Conservation (phyloP, 2,888 invertebrate species). For the Leptopilina syphax region DNA sequence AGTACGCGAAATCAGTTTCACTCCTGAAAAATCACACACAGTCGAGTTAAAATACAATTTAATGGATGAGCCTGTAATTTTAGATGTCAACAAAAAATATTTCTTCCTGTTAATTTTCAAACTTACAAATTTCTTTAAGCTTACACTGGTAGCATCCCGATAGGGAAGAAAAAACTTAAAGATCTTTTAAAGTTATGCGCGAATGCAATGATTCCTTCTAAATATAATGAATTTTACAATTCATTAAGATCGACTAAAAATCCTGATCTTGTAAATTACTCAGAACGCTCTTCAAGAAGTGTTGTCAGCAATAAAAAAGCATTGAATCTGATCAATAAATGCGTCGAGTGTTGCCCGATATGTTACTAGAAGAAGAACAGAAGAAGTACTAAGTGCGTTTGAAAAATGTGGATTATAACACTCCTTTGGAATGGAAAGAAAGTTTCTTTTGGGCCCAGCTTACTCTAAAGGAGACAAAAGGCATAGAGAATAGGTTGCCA, state of each 20-base stretch:
- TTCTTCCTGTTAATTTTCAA: not conserved
- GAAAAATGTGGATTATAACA: no score
- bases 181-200: not conserved
- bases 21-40: not conserved
- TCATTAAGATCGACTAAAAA: not conserved
- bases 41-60: not conserved
- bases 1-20: not conserved
- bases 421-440: no score
- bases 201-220: not conserved
- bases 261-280: no score
- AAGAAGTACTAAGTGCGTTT: no score
- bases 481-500: not conserved
- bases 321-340: no score
- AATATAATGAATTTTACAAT: not conserved
- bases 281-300: no score
- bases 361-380: no score
- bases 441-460: no score
- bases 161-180: slow-evolving; percentile 4
- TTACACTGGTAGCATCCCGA: not conserved
- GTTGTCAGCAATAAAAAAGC: no score
- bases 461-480: not conserved
- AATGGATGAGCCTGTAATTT: not conserved
- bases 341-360: no score
- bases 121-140: not conserved
- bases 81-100: not conserved